Base-by-base conservation (phyloP, 2,888 invertebrate species). In the Esperia sulphurella region DNA sequence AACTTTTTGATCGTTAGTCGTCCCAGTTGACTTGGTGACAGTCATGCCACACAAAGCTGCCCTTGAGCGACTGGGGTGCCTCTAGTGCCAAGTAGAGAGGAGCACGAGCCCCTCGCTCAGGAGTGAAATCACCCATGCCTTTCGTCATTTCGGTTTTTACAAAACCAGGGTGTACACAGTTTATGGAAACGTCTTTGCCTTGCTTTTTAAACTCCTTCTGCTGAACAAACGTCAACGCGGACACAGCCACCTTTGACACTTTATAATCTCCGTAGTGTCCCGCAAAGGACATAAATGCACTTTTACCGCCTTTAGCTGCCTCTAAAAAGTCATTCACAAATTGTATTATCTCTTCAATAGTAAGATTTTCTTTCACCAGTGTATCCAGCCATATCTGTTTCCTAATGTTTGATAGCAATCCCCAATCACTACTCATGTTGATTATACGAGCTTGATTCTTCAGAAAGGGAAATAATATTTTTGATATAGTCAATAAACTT, bases 361-460 rank as follows among this genome's bases (percentile, higher is more conserved):
- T 90, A 21, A 92, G 74, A 61, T 90, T 75, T 44, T 89, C 86
- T 60, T 84, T 87, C 31, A 71, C 67, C 52, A 89, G 66, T 7
- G 75, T 79, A 53, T 89, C 87, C 43, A 88, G 68, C 89, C 89
- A 89, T 48, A 72, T 55, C 57, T 89, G 88, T 71, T 84, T 86
- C 50, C 79, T 76, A 53, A 89, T 81, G 58, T 89, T 89, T 4
- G 88, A 87, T 48, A 89, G 65, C 51, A 89, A 73, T n/a, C 92
- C 92, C 74, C 84, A 88, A 62, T 89, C 86, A 70, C 92, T 92
- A 45, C 94, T 94, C 0, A 96, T 77, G 71, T 95, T 94, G n/a
- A 95, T 94, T 42, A 96, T 93, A 55, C 94, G 91, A 9, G 94
- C 94, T 71, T 94, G 91, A 48, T 92, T 83, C 53, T 91, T 88